These are phyloP conservation scores for Myotis brandtii DNA, from an alignment of 2,113 vertebrate species.

Conservation along the genomic window DNA sequence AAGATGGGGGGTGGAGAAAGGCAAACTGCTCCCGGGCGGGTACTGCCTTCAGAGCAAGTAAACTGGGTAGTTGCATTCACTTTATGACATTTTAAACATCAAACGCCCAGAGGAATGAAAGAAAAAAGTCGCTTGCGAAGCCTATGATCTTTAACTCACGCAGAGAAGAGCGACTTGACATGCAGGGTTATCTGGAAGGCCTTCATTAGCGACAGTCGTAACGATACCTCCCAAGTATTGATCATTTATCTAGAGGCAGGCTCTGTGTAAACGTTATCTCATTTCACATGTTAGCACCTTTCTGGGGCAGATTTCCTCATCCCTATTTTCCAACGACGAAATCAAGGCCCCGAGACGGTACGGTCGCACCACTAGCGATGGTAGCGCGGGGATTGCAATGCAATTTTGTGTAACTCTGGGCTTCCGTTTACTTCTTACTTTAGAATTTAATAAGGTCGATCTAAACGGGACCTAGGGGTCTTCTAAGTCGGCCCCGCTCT, in stretches of 20 bases:
- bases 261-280: not conserved
- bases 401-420: not conserved
- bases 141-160: not conserved
- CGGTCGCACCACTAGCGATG: not conserved
- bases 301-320: not conserved
- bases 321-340: not conserved
- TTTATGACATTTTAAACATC: conserved; percentile 67
- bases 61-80: conserved; percentile 68
- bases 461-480: not conserved
- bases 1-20: conserved; percentile 79
- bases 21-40: conserved; percentile 71
- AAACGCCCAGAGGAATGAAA: conserved; percentile 36
- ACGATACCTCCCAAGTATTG: not conserved
- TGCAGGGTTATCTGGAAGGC: conserved; percentile 9
- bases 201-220: not conserved
- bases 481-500: not conserved
- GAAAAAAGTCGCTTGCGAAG: not conserved
- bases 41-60: conserved; percentile 69
- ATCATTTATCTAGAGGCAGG: not conserved
- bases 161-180: not conserved
- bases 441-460: not conserved
- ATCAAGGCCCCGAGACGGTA: not conserved
- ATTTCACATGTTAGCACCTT: not conserved
- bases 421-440: not conserved
- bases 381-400: not conserved